Evolutionary conservation across 2,888 invertebrate species (phyloP), one percentile per base, ranked within the genome.

Genomic region (Drosophila borealis): DNA sequence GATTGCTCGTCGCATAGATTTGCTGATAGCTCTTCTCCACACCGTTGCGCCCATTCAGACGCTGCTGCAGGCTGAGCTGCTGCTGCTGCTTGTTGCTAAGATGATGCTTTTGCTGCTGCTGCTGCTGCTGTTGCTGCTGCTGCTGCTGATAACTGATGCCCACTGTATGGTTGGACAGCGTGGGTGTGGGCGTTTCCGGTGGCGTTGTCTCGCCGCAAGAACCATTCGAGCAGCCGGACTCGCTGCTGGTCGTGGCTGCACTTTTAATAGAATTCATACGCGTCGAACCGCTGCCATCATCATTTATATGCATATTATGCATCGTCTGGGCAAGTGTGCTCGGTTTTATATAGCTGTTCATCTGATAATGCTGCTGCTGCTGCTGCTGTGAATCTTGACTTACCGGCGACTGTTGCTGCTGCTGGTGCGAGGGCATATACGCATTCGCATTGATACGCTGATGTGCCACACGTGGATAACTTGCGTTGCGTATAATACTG

Each of bases 211-310:
- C 92, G 21, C 91, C 92, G 13, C 90, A 90, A n/a, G 92, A 92
- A 25, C 92, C 92, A 74, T 92, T 89, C n/a, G 92, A 92, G 69
- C 92, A 92, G 33, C 92, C 92, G 3, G 92, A 91, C 76, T 92
- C 92, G 70, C 92, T 92, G 36, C 91, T 92, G 8, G 84, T 84
- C 19, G 86, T 80, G 6, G 88, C 69, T 11, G 85, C 78, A 70
- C 90, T 90, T 70, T 92, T 91, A 65, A 86, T 90, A 14, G 90
- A 89, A 76, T 89, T 89, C 59, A 89, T 90, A 37, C 85, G 69
- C 68, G 87, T 81, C 25, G 76, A 73, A 11, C 70, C 71, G 19
- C 71, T 81, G n/a, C 69, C 81, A 64, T 74, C 83, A 3, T 78
- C 78, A 39, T 55, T 88, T 25, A 88, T 70, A 41, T 88, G 83